Base-by-base conservation (phyloP, 2,797 vertebrate species). In the Rhabdophis nuchalis region DNA sequence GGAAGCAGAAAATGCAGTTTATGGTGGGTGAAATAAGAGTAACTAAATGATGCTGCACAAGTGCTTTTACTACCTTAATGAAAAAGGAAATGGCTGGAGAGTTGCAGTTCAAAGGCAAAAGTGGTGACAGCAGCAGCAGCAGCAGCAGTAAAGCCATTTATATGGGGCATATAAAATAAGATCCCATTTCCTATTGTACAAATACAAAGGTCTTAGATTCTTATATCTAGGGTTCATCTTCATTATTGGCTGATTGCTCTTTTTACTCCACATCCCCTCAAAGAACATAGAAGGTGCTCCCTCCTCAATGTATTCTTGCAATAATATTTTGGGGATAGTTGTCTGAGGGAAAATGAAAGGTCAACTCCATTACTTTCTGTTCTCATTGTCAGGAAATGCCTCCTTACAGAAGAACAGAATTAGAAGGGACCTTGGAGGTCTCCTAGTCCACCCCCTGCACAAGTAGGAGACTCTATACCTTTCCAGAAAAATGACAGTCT, bases 21-120 rank as follows among this genome's bases (percentile, higher is more conserved):
- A 96, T 91, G 94, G 93, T 93, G 93, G 92, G 53, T 96, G 93
- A 97, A 97, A 95, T 93, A 93, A 27, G 56, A 95, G 23, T 94
- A 94, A 94, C 53, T 94, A 94, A 95, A 94, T 94, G 90, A 91
- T 87, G 72, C 53, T 91, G 50, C 60, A 95, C 90, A 92, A 93
- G 56, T 85, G 25, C 5, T 94, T 96, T 95, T 93, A 93, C 11
- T 77, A 3, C 36, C 14, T 2, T 92, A 91, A 93, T 89, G 61
- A 95, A 94, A 91, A 52, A 87, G 7, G 94, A 93, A 57, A 29
- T 8, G 94, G 14, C 23, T 91, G 91, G 18, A 93, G 27, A 92
- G n/a, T 57, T 82, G 3, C 93, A 93, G 50, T 88, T 60, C 10
- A 54, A 93, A 94, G 91, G 20, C 20, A 93, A 94, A 0, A 25